Percentiles rank a stretch among this genome's conserved stretches.
Conservation (phyloP, 2,888 invertebrate genomes). For the Ophonus ardosiacus region DNA sequence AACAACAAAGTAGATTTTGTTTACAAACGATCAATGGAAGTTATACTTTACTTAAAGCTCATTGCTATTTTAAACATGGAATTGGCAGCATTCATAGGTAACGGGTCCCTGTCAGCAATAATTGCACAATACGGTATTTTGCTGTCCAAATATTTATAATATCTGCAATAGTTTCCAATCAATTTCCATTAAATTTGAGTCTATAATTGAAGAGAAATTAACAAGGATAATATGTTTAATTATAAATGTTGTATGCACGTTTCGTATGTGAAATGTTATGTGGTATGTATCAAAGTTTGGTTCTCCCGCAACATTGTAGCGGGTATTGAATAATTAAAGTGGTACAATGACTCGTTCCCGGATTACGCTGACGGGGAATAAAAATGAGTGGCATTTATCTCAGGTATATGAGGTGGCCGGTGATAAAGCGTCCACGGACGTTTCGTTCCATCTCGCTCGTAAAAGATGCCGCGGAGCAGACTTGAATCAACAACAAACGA, state of each 20-base stretch:
- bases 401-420: constrained; percentile 54
- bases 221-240: neutral
- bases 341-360: constrained; percentile 1
- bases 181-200: neutral
- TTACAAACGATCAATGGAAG: too few relatives aligned
- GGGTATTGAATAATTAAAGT: constrained; percentile 60
- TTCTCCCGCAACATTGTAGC: neutral
- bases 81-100: too few relatives aligned
- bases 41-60: too few relatives aligned
- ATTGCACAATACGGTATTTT: too few relatives aligned
- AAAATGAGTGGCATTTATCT: constrained; percentile 60
- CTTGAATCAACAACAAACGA: constrained; percentile 59
- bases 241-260: neutral
- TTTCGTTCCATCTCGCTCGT: constrained; percentile 43
- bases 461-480: constrained; percentile 52
- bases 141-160: too few relatives aligned
- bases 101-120: too few relatives aligned
- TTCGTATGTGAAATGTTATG: neutral
- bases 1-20: too few relatives aligned
- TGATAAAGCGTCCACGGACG: constrained; percentile 54
- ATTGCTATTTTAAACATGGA: too few relatives aligned
- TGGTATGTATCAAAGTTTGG: neutral
- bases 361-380: constrained; percentile 54
- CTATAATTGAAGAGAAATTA: neutral
- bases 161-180: too few relatives aligned